Base-by-base conservation (phyloP, 2,888 invertebrate species). In the Stenichneumon culpator region DNA sequence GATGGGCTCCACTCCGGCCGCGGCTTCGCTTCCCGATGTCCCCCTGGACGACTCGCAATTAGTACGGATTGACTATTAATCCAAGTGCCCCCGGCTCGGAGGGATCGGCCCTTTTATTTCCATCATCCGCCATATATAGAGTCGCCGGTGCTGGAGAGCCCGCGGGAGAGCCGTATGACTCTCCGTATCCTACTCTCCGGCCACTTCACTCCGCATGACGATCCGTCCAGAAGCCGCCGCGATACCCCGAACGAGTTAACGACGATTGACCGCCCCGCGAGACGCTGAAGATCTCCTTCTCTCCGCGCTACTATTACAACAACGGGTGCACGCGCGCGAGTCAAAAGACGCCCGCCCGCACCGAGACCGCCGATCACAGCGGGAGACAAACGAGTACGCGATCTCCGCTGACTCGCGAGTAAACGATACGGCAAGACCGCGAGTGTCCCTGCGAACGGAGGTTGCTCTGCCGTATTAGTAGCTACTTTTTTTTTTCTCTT, bases 31-130 rank as follows among this genome's bases (percentile, higher is more conserved):
- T 65, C 73, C 36, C 60, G 44, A 50, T 36, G 57, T 80, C 87
- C 88, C 79, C 83, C 86, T 74, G 83, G 79, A 86, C 87, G 87
- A 87, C 87, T 90, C 87, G 90, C 91, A 91, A 92, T 92, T 92
- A 92, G 91, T 91, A 91, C 89, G 88, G 90, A 91, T 92, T 90
- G 89, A 90, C 91, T 91, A 91, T 91, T 90, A 90, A 91, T 91
- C 90, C 86, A 89, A 88, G 88, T 89, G 32, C 11, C 87, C 87
- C 86, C 82, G 83, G 87, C 75, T 87, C 79, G 81, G 82, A 82
- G 81, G 82, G 82, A 89, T 79, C 79, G 82, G 86, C 86, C 83
- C 87, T 90, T 90, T 90, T 89, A 89, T 90, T 90, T 89, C 88
- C 87, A 88, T 88, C 88, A 87, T 89, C 84, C 83, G 73, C 91